Evolutionary conservation across 53 echinoderm and acorn worm species (phyloP).

Genomic region (Henricia sp.): DNA sequence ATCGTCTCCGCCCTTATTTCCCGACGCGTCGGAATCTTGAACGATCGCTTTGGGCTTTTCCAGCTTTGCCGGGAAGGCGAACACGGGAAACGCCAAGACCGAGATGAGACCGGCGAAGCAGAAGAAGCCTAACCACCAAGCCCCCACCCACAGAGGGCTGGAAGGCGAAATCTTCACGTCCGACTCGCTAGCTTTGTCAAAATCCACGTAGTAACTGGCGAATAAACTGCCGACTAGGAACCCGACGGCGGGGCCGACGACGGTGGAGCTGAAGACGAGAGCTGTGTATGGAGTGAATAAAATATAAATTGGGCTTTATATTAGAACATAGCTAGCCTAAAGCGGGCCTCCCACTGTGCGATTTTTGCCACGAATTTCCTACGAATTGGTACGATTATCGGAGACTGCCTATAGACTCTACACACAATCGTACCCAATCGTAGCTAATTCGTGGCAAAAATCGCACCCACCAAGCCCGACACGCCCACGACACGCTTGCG

Average conservation of each 20-base stretch:
- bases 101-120: constrained; percentile 40
- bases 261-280: constrained; percentile 59
- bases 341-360: too few relatives aligned
- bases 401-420: too few relatives aligned
- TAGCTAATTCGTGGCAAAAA: too few relatives aligned
- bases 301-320: neutral
- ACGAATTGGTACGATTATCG: too few relatives aligned
- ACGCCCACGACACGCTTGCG: too few relatives aligned
- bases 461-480: too few relatives aligned
- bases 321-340: too few relatives aligned
- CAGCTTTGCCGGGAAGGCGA: constrained; percentile 49
- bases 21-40: neutral
- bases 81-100: constrained; percentile 29
- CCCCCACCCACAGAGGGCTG: constrained; percentile 64
- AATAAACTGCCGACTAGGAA: constrained; percentile 46
- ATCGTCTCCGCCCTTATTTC: constrained; percentile 1
- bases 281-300: constrained; percentile 1
- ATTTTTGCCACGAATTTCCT: too few relatives aligned
- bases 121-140: constrained; percentile 69
- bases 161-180: constrained; percentile 7
- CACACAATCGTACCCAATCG: too few relatives aligned
- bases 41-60: neutral
- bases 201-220: constrained; percentile 54
- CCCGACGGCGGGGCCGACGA: constrained; percentile 64
- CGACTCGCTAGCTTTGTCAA: neutral